Base-by-base conservation (phyloP, 2,888 invertebrate genomes). In the Melanophora roralis region DNA sequence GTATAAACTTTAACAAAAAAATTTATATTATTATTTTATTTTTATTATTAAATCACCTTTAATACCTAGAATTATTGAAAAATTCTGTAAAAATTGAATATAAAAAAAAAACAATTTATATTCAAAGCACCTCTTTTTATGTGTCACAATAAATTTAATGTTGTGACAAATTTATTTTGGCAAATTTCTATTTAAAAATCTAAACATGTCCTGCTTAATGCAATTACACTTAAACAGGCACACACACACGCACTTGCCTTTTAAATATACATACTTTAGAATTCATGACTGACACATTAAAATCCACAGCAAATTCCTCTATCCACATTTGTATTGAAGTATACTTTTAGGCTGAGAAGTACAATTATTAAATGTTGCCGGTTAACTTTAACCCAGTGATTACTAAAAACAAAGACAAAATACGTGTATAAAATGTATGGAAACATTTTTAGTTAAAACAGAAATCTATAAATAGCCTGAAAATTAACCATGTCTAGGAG, bases 291-390 rank as follows among this genome's bases (percentile, higher is more conserved):
- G 49, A 45, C 40, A 16, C 36, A 53, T 36, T 16, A n/a, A 21
- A 57, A 8, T 12, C 16, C 36, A 38, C 36, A 57, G 36, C 27
- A 49, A 38, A 59, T 38, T 59, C 14, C 49, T 53, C 23, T 40
- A 51, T 21, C 43, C 43, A 32, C 27, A 14, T 16, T 14, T 16
- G 23, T 38, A 60, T 40, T 40, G 19, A 51, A 45, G 23, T 47
- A 55, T 47, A 57, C 21, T 64, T 73, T 73, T 57, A 64, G 45
- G 55, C 45, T 55, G 34, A 64, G 23, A 34, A 12, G 0, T 23
- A 9, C 1, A 21, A 9, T 6, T n/a, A 36, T 27, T 47, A 45
- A 36, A 67, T 53, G 27, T 53, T 19, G 16, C 65, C 23, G 21
- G 36, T 55, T 55, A 34, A 36, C 27, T 32, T 14, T 7, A 14